Evolutionary conservation across 2,113 vertebrate species (phyloP), one percentile per base, ranked within the genome.

Genomic region (Dicaeum eximium): DNA sequence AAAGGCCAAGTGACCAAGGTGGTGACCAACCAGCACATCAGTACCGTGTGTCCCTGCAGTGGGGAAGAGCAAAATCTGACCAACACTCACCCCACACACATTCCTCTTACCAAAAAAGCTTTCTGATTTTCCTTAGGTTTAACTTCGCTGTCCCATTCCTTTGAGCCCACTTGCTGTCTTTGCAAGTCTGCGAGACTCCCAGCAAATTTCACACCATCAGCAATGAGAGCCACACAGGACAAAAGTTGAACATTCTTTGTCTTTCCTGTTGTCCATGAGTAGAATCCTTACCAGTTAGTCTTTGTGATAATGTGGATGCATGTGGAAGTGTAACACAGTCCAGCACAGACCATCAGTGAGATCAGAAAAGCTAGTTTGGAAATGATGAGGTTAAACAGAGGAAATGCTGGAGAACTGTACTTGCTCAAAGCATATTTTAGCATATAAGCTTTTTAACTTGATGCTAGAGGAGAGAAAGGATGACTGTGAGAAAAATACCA

Each of bases 1-100:
- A 88, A 85, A 85, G 57, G 11, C 25, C 54, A 38, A 25, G 54
- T 73, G 54, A 45, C 40, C 22, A 44, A 56, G 13, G 25, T n/a
- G 31, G 31, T 44, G 54, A 50, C 45, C 84, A 86, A 72, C 13
- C 61, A 72, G 57, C 13, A 1, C 10, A 22, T 24, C 33, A 83
- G 64, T 18, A 48, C 27, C 1, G 1, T 3, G 8, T 5, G 1
- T 15, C 54, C 45, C 69, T 45, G 20, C 23, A 69, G 12, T 0
- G 0, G 30, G 4, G 42, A 79, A 51, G 42, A 85, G 50, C 3
- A 2, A 85, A 51, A 21, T 48, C 40, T 66, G 67, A 45, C 25
- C 45, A 72, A 40, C 31, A 53, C 38, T 37, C 30, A n/a, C 23
- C 14, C 35, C 30, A 9, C 19, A 44, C 2, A 12, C 21, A 31